A percentile compares a stretch with the other conserved stretches of the same genome.
Conservation (phyloP, 2,797 vertebrate species). For the Otus scops region DNA sequence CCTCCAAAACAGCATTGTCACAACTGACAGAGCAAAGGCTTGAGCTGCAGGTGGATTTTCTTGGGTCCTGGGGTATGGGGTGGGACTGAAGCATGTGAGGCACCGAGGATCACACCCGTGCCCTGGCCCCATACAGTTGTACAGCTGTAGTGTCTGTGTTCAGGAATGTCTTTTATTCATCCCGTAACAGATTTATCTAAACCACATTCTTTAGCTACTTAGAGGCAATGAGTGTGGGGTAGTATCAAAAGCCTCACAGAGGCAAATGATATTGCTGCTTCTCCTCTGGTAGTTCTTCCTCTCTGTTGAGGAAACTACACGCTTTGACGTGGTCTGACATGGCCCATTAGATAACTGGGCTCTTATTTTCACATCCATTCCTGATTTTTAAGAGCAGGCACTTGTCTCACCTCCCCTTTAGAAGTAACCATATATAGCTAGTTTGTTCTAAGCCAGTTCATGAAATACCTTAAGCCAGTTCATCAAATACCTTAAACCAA, state of each 20-base stretch:
- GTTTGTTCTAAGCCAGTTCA: not conserved
- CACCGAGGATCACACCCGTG: not conserved
- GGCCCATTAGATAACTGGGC: not conserved
- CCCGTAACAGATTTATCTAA: not conserved
- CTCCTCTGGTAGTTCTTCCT: not conserved
- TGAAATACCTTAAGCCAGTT: not conserved
- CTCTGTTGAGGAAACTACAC: not conserved
- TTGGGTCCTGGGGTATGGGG: fast-evolving
- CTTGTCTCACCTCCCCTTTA: not conserved
- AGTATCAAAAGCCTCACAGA: not conserved
- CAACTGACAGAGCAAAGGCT: not conserved
- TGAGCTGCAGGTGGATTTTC: not conserved
- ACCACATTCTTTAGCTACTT: not conserved
- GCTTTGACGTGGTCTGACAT: not conserved
- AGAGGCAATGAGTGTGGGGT: not conserved
- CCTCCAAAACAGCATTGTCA: not conserved
- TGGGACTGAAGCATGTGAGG: not conserved
- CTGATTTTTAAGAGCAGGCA: not conserved
- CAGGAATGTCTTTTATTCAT: not conserved
- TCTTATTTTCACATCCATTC: not conserved
- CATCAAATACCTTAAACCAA: not conserved
- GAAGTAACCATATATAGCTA: not conserved
- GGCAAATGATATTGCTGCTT: not conserved
- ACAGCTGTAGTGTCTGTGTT: not conserved
- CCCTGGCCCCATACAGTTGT: not conserved